phyloP scores from a whole-genome alignment of 2,113 vertebrate species.

The Tyto alba region DNA sequence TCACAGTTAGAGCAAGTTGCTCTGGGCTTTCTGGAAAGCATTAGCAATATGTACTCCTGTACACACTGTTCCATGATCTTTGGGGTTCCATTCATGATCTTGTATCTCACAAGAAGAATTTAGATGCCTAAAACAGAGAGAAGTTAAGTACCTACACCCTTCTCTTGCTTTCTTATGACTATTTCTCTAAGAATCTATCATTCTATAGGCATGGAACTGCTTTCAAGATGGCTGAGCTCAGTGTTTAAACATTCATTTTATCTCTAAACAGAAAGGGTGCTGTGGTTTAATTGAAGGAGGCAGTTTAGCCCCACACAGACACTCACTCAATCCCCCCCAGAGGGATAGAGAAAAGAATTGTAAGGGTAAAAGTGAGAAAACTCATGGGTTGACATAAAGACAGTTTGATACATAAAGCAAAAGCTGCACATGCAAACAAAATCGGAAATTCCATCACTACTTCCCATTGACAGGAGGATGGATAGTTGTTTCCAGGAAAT shows the following conservation, averaged over 20 bases:
- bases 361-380: neutral
- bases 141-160: neutral
- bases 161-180: neutral
- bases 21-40: neutral
- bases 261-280: neutral
- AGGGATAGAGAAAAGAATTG: neutral
- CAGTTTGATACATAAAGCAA: neutral
- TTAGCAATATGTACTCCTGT: neutral
- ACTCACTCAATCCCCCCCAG: neutral
- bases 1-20: neutral
- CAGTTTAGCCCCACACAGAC: neutral
- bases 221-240: neutral
- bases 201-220: neutral
- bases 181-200: neutral
- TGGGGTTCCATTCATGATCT: neutral
- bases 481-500: neutral
- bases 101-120: neutral
- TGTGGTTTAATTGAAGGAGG: no score
- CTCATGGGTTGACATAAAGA: neutral
- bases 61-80: neutral
- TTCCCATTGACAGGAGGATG: neutral
- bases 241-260: neutral
- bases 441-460: neutral
- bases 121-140: neutral
- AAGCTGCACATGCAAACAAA: neutral